Percentiles rank a stretch among this genome's conserved stretches.
Evolutionary conservation across 1,140 invertebrate species (phyloP).

Genomic region (Tachypleus tridentatus): DNA sequence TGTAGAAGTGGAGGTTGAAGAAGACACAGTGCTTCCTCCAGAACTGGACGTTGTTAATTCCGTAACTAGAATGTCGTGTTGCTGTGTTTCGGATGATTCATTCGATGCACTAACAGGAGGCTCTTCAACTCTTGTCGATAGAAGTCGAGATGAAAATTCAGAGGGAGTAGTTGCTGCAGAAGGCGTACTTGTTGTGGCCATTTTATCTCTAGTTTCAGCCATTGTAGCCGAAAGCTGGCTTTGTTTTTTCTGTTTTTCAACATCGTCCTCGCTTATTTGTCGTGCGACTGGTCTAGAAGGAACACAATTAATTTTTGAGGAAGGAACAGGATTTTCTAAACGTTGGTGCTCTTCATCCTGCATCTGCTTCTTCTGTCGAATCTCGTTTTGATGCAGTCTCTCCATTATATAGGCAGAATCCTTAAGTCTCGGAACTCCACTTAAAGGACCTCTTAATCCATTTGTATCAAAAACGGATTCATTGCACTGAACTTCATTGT

Average conservation of each 20-base stretch:
- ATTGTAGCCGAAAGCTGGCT: conserved; percentile 55
- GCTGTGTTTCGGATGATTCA: too few species aligned
- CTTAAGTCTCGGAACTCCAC: conserved; percentile 71
- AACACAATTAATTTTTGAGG: not conserved
- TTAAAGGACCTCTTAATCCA: conserved; percentile 70
- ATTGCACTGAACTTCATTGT: not conserved
- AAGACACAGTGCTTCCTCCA: too few species aligned
- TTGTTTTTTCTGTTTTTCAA: conserved; percentile 73
- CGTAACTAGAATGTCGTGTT: too few species aligned
- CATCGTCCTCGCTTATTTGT: conserved; percentile 73
- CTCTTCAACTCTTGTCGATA: too few species aligned
- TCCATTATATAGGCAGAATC: conserved; percentile 81
- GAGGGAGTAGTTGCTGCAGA: not conserved
- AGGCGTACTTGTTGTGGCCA: conserved; percentile 38
- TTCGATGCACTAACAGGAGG: too few species aligned
- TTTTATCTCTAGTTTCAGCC: conserved; percentile 22
- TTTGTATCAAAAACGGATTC: conserved; percentile 66
- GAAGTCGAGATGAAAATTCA: not conserved
- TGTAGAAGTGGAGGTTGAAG: too few species aligned
- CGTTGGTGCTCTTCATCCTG: conserved; percentile 14
- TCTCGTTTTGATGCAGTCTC: conserved; percentile 55
- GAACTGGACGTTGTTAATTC: too few species aligned
- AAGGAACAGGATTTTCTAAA: conserved; percentile 6
- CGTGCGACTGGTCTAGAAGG: conserved; percentile 27
- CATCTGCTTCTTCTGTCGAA: conserved; percentile 46